Conservation (phyloP, 2,797 vertebrate species). For the Trematomus bernacchii region DNA sequence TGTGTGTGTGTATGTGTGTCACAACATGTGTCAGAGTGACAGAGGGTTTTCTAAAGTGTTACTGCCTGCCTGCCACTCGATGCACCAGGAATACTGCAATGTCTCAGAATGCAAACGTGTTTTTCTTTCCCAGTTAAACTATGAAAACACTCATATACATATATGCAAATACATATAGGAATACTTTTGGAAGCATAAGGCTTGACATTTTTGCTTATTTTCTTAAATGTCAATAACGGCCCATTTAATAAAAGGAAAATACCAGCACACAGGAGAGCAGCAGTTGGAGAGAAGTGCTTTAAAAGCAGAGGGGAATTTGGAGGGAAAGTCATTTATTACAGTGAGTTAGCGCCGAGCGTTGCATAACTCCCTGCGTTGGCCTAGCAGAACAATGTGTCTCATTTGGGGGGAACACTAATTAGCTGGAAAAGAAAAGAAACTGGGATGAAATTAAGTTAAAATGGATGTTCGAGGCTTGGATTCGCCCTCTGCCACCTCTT, state of each 20-base stretch:
- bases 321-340: conserved; percentile 41
- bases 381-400: conserved; percentile 56
- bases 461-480: conserved; percentile 25
- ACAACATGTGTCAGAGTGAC: not conserved
- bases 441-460: conserved; percentile 42
- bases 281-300: conserved; percentile 12
- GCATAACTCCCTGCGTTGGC: conserved; percentile 41
- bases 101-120: not conserved
- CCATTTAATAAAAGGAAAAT: conserved; percentile 45
- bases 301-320: conserved; percentile 35
- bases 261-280: conserved; percentile 65
- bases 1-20: not conserved
- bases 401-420: conserved; percentile 59
- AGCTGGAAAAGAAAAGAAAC: not conserved
- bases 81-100: conserved; percentile 11
- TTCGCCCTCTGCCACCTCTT: conserved; percentile 16
- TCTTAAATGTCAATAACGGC: conserved; percentile 59
- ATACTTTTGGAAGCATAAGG: not conserved
- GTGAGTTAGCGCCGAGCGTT: conserved; percentile 18
- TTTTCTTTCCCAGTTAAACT: not conserved
- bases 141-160: not conserved
- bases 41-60: conserved; percentile 7
- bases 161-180: conserved; percentile 20
- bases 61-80: not conserved
- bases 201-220: conserved; percentile 60